Percentiles rank a stretch among this genome's conserved stretches.
Conservation (phyloP, 2,113 vertebrate genomes). For the Pleuronectes platessa region DNA sequence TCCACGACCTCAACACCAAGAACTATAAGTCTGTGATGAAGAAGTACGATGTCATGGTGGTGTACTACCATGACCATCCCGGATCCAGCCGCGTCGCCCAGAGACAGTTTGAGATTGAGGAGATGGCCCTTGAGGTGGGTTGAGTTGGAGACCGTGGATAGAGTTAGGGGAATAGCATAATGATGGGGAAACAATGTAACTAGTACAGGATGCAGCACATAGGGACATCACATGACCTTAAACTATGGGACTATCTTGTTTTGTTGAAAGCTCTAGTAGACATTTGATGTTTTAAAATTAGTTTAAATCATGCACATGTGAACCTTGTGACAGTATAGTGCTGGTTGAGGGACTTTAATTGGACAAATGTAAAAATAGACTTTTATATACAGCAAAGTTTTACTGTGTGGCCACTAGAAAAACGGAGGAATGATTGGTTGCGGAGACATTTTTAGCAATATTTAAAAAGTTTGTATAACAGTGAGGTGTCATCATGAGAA, state of each 20-base stretch:
- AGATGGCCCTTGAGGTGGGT: slow-evolving; percentile 90
- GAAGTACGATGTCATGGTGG: slow-evolving; percentile 90
- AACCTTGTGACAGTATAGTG: too few relatives aligned
- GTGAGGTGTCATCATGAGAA: slow-evolving; percentile 9
- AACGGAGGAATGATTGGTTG: too few relatives aligned
- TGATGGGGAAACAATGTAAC: slow-evolving; percentile 4
- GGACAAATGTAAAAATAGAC: too few relatives aligned
- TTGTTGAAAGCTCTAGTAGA: background rate
- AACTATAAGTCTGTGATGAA: slow-evolving; percentile 92
- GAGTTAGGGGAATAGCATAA: background rate
- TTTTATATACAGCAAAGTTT: too few relatives aligned
- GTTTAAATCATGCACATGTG: too few relatives aligned
- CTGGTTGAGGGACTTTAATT: too few relatives aligned
- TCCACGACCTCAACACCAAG: slow-evolving; percentile 86
- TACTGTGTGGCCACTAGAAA: too few relatives aligned
- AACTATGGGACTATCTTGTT: background rate
- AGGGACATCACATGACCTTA: background rate
- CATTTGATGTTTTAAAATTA: too few relatives aligned
- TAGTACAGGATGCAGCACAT: background rate
- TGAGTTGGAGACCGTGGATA: slow-evolving; percentile 21
- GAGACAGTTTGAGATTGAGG: slow-evolving; percentile 90
- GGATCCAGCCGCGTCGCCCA: slow-evolving; percentile 87
- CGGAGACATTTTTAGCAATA: background rate
- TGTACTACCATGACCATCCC: slow-evolving; percentile 90
- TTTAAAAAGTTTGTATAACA: background rate